phyloP scores from a whole-genome alignment of 2,888 invertebrate genomes.

The Bombylius discolor region DNA sequence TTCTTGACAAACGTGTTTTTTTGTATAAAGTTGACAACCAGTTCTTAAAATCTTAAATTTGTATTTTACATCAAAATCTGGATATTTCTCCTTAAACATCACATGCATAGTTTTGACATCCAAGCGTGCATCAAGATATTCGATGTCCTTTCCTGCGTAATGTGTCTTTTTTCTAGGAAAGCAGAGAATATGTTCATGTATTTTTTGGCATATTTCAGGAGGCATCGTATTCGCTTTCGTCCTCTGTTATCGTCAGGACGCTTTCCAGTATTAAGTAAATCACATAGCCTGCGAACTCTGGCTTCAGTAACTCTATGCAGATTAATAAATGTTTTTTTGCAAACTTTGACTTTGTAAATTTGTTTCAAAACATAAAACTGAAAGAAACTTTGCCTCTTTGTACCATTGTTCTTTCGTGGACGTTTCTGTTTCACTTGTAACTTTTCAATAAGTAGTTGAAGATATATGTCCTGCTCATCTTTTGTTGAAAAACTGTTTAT shows the following conservation, averaged over 20 bases:
- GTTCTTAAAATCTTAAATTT: background rate
- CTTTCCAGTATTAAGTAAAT: background rate
- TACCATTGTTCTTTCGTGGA: background rate
- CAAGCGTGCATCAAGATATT: background rate
- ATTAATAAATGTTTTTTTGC: slow-evolving; percentile 1
- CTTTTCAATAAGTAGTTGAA: background rate
- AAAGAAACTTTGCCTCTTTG: background rate
- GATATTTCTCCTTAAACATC: slow-evolving; percentile 1
- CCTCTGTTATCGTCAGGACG: background rate
- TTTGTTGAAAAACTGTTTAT: background rate
- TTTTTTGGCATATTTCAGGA: too few relatives aligned
- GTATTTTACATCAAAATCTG: background rate
- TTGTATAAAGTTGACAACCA: too few relatives aligned
- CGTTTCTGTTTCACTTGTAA: background rate
- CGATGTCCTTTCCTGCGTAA: background rate
- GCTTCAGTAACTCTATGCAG: background rate
- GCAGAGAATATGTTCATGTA: too few relatives aligned
- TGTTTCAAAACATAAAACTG: background rate
- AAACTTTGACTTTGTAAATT: background rate
- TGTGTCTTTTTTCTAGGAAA: background rate
- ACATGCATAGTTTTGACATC: background rate
- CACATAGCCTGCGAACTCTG: background rate
- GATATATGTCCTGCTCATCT: background rate
- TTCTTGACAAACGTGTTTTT: too few relatives aligned
- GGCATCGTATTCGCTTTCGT: too few relatives aligned